Evolutionary conservation across 2,888 invertebrate genomes (phyloP).

Genomic region (Callinectes sapidus): DNA sequence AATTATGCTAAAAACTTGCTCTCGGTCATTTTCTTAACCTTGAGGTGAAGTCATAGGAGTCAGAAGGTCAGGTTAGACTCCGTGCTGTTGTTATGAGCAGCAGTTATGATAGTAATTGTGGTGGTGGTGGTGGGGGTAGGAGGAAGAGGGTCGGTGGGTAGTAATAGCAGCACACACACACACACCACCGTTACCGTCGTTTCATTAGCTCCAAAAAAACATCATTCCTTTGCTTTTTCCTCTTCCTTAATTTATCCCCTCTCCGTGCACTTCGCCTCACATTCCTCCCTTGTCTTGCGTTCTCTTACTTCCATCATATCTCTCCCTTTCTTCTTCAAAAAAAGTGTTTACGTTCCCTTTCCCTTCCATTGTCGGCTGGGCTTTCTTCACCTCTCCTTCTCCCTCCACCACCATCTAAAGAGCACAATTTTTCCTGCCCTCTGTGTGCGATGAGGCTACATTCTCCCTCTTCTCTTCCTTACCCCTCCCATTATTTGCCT

Average conservation of each 20-base stretch:
- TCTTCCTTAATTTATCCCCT: neutral
- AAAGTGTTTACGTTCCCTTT: slow-evolving; percentile 16
- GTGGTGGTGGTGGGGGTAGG: neutral
- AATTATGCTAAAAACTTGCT: too few relatives aligned
- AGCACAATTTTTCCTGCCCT: slow-evolving; percentile 16
- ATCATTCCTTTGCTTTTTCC: neutral
- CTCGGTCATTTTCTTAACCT: neutral
- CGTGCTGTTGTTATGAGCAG: neutral
- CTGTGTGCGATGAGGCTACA: neutral
- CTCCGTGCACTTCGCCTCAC: neutral
- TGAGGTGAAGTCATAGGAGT: neutral
- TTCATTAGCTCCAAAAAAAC: slow-evolving; percentile 1
- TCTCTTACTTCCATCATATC: neutral
- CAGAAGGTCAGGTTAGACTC: neutral
- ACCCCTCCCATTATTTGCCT: neutral
- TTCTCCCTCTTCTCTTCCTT: neutral
- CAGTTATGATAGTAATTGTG: neutral
- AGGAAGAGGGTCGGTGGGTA: neutral
- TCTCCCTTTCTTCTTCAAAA: neutral
- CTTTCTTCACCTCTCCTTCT: neutral
- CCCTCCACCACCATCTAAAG: slow-evolving; percentile 1
- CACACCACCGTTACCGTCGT: neutral
- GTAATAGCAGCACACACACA: neutral
- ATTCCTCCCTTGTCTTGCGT: slow-evolving; percentile 11
- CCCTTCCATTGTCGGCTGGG: neutral